phyloP scores from a whole-genome alignment of 2,113 vertebrate genomes.

The Microtus richardsoni region DNA sequence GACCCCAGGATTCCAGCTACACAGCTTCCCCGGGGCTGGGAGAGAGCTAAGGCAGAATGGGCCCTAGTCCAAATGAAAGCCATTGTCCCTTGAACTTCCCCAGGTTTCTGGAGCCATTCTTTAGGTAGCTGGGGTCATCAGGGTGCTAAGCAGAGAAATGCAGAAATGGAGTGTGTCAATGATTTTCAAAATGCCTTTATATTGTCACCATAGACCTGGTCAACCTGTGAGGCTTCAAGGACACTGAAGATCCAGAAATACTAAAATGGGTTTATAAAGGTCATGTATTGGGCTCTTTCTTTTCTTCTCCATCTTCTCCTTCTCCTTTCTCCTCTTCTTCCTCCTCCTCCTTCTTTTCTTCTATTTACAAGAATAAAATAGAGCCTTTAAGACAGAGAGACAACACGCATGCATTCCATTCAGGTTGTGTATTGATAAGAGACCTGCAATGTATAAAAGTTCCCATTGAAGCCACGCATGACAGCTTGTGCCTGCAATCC shows the following conservation, averaged over 20 bases:
- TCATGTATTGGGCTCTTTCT: too few species aligned
- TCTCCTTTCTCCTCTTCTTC: too few species aligned
- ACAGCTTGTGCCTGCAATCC: neutral
- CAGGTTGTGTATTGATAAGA: neutral
- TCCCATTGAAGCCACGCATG: neutral
- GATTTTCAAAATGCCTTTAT: constrained; percentile 10
- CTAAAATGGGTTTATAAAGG: neutral
- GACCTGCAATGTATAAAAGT: neutral
- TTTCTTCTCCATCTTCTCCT: too few species aligned
- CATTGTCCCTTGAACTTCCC: neutral
- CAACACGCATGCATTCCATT: neutral
- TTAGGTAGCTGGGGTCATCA: neutral
- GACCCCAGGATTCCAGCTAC: neutral
- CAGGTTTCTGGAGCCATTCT: neutral
- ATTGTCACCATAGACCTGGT: neutral
- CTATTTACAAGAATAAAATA: neutral
- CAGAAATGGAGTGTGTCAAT: neutral
- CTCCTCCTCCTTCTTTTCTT: too few species aligned
- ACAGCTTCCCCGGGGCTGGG: neutral
- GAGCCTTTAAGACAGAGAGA: neutral
- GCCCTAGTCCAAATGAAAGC: neutral
- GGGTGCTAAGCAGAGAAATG: neutral
- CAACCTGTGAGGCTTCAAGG: neutral
- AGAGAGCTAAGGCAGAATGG: neutral
- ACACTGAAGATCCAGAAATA: neutral